These are phyloP conservation scores for Melanostoma mellinum DNA, from an alignment of 2,888 invertebrate genomes.

Conservation along the genomic window DNA sequence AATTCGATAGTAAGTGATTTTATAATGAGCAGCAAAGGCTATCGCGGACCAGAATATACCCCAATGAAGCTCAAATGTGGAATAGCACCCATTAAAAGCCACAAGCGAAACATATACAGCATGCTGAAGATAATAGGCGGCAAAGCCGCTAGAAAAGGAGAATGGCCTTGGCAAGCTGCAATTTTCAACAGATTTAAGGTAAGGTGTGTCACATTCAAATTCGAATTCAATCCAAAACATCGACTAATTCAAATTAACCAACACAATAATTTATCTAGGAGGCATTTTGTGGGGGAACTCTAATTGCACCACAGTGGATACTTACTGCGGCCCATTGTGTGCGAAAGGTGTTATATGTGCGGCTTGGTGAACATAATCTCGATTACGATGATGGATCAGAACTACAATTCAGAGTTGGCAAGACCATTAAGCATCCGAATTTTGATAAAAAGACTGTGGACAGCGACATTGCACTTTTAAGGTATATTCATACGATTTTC, in stretches of 20 bases:
- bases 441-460: slow-evolving; percentile 95
- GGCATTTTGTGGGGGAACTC: slow-evolving; percentile 94
- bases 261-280: slow-evolving; percentile 84
- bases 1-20: slow-evolving; percentile 79
- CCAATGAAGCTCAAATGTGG: slow-evolving; percentile 82
- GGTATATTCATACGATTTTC: slow-evolving; percentile 81
- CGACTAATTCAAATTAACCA: slow-evolving; percentile 18
- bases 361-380: slow-evolving; percentile 93
- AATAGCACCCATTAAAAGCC: slow-evolving; percentile 78
- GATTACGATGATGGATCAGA: slow-evolving; percentile 89
- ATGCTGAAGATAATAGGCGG: slow-evolving; percentile 95
- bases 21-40: slow-evolving; percentile 80
- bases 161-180: slow-evolving; percentile 98
- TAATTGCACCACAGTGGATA: slow-evolving; percentile 92
- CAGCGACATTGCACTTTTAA: slow-evolving; percentile 94
- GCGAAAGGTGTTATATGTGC: slow-evolving; percentile 88
- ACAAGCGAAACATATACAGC: slow-evolving; percentile 81
- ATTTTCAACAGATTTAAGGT: slow-evolving; percentile 92
- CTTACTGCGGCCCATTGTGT: slow-evolving; percentile 95
- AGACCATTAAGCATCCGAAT: slow-evolving; percentile 90
- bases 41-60: slow-evolving; percentile 81
- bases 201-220: slow-evolving; percentile 65
- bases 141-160: slow-evolving; percentile 88
- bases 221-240: neutral
- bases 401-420: slow-evolving; percentile 88